These are phyloP conservation scores for Perccottus glenii DNA, from an alignment of 2,113 vertebrate genomes.

Conservation along the genomic window DNA sequence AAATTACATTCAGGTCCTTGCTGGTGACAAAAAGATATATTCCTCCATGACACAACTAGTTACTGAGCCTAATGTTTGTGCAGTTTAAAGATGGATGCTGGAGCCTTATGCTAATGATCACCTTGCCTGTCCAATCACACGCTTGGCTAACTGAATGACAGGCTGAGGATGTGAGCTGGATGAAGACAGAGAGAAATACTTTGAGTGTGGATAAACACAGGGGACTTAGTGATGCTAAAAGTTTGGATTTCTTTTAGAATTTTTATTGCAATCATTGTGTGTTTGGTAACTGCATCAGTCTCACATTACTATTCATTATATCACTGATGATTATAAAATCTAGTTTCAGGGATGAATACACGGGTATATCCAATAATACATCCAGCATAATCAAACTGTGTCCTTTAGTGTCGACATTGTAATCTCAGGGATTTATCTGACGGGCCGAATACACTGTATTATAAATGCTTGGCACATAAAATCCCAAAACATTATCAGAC, in stretches of 20 bases:
- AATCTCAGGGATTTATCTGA: no score
- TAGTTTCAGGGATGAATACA: neutral
- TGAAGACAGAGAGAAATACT: constrained; percentile 13
- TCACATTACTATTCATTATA: neutral
- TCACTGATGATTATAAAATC: neutral
- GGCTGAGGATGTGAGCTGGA: constrained; percentile 15
- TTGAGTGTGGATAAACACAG: constrained; percentile 9
- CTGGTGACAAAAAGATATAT: constrained; percentile 1
- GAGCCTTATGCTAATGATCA: constrained; percentile 65
- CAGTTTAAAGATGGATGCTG: constrained; percentile 46
- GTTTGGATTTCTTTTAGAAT: neutral
- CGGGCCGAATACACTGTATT: no score
- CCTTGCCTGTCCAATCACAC: constrained; percentile 67
- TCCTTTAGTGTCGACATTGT: no score
- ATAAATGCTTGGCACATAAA: no score
- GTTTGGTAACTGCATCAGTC: neutral
- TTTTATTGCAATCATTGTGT: neutral
- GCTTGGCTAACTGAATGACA: constrained; percentile 54
- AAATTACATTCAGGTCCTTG: neutral
- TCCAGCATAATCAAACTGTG: neutral
- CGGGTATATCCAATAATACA: neutral
- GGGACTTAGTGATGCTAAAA: neutral
- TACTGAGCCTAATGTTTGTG: constrained; percentile 43
- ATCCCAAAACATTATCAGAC: no score
- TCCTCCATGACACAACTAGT: constrained; percentile 4